phyloP scores from a whole-genome alignment of 2,797 vertebrate species.

The Epinephelus malabaricus region DNA sequence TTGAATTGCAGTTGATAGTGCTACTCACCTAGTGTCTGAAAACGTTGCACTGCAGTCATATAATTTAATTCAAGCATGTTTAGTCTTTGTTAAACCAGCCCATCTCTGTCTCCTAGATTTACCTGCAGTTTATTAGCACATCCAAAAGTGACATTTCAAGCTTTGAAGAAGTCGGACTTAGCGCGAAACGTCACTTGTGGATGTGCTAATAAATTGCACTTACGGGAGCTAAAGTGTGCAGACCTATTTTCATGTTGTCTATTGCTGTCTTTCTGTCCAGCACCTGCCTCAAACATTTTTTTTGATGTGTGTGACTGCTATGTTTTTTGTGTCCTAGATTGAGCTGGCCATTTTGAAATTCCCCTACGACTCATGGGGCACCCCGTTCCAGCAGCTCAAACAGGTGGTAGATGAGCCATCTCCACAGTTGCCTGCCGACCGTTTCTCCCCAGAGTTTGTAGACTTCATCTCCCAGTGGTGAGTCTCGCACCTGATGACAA shows the following conservation, averaged over 20 bases:
- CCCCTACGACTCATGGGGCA: constrained; percentile 98
- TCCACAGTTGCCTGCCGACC: constrained; percentile 93
- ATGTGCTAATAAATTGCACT: too few relatives aligned
- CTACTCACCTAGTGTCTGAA: not conserved
- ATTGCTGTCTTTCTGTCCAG: too few relatives aligned
- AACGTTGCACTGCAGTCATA: not conserved
- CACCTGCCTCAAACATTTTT: too few relatives aligned
- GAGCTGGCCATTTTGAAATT: constrained; percentile 98
- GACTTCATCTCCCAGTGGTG: constrained; percentile 99
- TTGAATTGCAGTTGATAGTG: not conserved
- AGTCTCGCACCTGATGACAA: constrained; percentile 45
- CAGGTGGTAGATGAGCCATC: constrained; percentile 99
- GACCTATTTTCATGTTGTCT: too few relatives aligned
- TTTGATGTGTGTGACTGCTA: too few relatives aligned
- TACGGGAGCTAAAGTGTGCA: too few relatives aligned
- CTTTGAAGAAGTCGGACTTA: too few relatives aligned
- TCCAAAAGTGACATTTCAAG: too few relatives aligned
- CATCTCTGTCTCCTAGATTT: constrained; percentile 85
- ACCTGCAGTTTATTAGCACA: constrained; percentile 77
- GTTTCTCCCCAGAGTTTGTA: constrained; percentile 95
- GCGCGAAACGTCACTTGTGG: too few relatives aligned
- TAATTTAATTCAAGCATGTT: not conserved
- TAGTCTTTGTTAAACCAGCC: not conserved
- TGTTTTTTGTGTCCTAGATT: constrained; percentile 82
- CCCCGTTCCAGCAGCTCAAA: constrained; percentile 99